Base-by-base conservation (phyloP, 1,140 invertebrate species). In the Drosophila prosaltans region DNA sequence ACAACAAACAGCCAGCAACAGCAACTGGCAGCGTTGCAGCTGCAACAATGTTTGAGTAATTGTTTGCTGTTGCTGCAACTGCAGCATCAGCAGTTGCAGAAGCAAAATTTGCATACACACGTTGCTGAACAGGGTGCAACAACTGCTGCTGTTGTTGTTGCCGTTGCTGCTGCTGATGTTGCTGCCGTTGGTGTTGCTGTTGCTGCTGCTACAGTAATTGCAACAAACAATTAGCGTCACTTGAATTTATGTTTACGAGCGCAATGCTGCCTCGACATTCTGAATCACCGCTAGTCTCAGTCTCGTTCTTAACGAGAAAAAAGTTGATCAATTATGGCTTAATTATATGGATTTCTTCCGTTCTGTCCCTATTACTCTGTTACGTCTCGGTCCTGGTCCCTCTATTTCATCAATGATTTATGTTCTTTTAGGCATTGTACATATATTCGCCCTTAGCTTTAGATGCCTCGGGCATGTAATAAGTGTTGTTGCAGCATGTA, bases 191-290 rank as follows among this genome's bases (percentile, higher is more conserved):
- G 65, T 63, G 68, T 73, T 76, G 80, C 80, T 83, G 67, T 70
- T 74, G 71, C 84, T 80, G 83, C 80, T 69, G 84, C 80, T 69
- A 80, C 77, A 89, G 83, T 88, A 88, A 88, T 88, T 88, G 83
- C 80, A 89, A 88, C 84, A 88, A 88, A 88, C 83, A 88, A 88
- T 88, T 88, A 88, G 83, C 83, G 83, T 88, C 83, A 89, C 77
- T 84, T 84, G 83, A 69, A 88, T 88, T 88, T 88, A 89, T 89
- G 84, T 80, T 89, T 80, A 89, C 77, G 70, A 83, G 80, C 74
- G 66, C 45, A 51, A 51, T 24, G 67, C 78, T 85, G 74, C 70
- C 81, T 69, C 65, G 66, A 69, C 81, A 78, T 72, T 81, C 69
- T 79, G 67, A 45, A 64, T 48, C 68, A 70, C 74, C 45, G 69